Percentiles rank a stretch among this genome's conserved stretches.
These are phyloP conservation scores for Drosophila yakuba DNA, from an alignment of 1,140 invertebrate genomes.

Conservation along the genomic window DNA sequence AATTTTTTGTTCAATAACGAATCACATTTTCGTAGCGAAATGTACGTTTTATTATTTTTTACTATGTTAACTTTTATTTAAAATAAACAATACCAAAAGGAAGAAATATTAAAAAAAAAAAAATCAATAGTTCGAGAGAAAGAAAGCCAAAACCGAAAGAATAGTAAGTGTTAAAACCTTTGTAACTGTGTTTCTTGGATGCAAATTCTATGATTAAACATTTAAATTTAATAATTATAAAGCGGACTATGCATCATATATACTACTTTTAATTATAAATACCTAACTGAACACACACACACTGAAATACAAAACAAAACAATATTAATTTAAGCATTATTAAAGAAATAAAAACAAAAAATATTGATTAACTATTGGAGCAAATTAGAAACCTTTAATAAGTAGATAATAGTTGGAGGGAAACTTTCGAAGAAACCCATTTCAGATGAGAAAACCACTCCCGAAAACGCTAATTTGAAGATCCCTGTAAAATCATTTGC, in stretches of 20 bases:
- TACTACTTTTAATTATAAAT: constrained; percentile 54
- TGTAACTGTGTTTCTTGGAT: constrained; percentile 68
- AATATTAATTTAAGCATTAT: constrained; percentile 46
- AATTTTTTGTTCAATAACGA: constrained; percentile 43
- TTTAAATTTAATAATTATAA: constrained; percentile 67
- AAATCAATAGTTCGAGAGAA: constrained; percentile 51
- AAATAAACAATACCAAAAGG: constrained; percentile 43
- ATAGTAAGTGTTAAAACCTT: constrained; percentile 50
- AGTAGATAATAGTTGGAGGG: constrained; percentile 41
- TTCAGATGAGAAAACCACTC: constrained; percentile 13
- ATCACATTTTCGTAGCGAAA: constrained; percentile 21
- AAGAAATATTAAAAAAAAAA: constrained; percentile 28
- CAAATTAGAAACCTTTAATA: constrained; percentile 46
- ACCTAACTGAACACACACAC: constrained; percentile 48
- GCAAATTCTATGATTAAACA: constrained; percentile 57
- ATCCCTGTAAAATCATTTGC: constrained; percentile 70
- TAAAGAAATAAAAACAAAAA: constrained; percentile 34
- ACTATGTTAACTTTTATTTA: constrained; percentile 76
- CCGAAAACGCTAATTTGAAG: constrained; percentile 25
- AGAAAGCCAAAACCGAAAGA: constrained; percentile 36
- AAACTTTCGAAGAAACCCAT: constrained; percentile 15
- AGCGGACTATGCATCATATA: constrained; percentile 53
- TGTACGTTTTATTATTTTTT: constrained; percentile 69
- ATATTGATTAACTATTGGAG: constrained; percentile 38
- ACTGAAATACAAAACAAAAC: constrained; percentile 36